Evolutionary conservation across 92 coral and sea anemone genomes (phyloP).

Genomic region (Zoanthus solanderi): DNA sequence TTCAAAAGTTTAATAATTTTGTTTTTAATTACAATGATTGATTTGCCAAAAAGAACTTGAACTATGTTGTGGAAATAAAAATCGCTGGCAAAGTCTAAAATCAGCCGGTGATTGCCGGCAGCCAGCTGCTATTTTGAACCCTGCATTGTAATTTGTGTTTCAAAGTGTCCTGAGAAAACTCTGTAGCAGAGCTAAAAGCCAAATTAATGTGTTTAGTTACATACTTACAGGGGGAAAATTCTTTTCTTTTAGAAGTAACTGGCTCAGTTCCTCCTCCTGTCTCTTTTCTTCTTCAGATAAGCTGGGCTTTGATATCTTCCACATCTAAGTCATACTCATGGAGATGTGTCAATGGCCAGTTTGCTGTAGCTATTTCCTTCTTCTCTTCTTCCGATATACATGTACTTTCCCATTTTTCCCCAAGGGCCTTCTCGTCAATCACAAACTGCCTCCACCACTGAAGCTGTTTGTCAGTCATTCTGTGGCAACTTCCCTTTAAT

Average conservation of each 20-base stretch:
- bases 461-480: slow-evolving; percentile 1
- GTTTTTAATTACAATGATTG: too few species aligned
- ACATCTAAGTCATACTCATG: background rate
- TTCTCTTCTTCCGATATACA: background rate
- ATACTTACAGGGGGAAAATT: background rate
- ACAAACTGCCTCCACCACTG: slow-evolving; percentile 14
- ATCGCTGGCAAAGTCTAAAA: too few species aligned
- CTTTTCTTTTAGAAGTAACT: background rate
- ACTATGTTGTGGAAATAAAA: too few species aligned
- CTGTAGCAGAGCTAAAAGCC: too few species aligned
- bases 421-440: background rate
- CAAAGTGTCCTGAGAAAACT: too few species aligned
- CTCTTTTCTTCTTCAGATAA: background rate
- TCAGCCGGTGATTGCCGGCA: too few species aligned
- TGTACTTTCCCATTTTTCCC: background rate
- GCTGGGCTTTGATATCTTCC: background rate
- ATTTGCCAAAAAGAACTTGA: too few species aligned
- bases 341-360: background rate
- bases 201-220: background rate
- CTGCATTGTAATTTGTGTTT: too few species aligned
- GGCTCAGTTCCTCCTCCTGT: background rate
- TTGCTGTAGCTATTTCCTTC: background rate
- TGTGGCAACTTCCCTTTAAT: background rate
- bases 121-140: too few species aligned
- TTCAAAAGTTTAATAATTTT: too few species aligned